Base-by-base conservation (phyloP, 2,797 vertebrate species). In the Garrulus glandarius region DNA sequence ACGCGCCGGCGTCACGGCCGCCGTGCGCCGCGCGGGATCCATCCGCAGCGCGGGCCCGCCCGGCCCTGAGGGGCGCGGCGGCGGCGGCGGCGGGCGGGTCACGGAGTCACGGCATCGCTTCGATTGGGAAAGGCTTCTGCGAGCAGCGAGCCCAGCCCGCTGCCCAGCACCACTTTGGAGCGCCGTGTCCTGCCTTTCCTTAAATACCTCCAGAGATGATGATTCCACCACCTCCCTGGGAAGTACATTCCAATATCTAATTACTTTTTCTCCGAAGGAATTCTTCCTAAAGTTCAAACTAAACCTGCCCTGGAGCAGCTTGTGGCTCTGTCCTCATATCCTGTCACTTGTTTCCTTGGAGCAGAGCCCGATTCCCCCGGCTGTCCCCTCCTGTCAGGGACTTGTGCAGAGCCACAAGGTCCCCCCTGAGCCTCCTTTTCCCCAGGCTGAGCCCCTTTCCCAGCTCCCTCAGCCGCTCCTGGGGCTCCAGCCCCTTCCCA, bases 21-120 rank as follows among this genome's bases (percentile, higher is more conserved):
- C 47, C 18, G 61, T 20, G 53, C 84, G 12, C 49, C 44, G 78
- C 65, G 75, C 61, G 87, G 89, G 88, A 95, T 95, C 95, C 91
- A 70, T 96, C 75, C 95, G 94, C 57, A 18, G 78, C 87, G 96
- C 34, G 87, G 36, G n/a, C 55, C 84, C n/a, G 61, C 27, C 26
- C 60, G 49, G 3, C 37, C 56, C 60, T 41, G 52, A 84, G 82
- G 85, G 59, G 59, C n/a, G 77, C 64, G 53, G 77, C 53, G 76
- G 77, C 27, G 10, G 36, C 30, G 84, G 56, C 5, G 60, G 76
- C 16, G 14, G 52, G 49, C 7, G 74, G 84, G 49, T 20, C 12
- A 1, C 22, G 37, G 32, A 2, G 61, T 13, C 27, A 2, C 21
- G 29, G 55, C 34, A 0, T 0, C 9, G 29, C 11, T 14, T 4